These are phyloP conservation scores for Tridacna crocea DNA, from an alignment of 2,888 invertebrate species.

Conservation along the genomic window DNA sequence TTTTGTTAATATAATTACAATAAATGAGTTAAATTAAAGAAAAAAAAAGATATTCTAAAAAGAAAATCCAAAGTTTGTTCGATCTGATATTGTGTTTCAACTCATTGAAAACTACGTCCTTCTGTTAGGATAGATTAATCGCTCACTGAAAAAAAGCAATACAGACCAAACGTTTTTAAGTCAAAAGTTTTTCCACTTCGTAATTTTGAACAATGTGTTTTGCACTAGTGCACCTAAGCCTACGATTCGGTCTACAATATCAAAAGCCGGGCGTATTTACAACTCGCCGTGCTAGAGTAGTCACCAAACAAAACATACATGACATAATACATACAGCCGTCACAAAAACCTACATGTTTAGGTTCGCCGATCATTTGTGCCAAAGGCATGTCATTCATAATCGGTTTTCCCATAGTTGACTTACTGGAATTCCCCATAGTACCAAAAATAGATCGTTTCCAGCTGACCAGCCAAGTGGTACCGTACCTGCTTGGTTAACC, in stretches of 20 bases:
- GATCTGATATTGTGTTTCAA: no score
- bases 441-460: constrained; percentile 43
- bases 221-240: constrained; percentile 6
- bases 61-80: no score
- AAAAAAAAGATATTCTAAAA: no score
- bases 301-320: constrained; percentile 29
- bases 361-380: constrained; percentile 34
- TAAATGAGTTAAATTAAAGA: no score
- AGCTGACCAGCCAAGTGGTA: constrained; percentile 49
- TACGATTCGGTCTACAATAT: background rate
- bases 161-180: background rate
- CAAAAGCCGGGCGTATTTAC: background rate
- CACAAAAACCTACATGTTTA: constrained; percentile 13
- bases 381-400: constrained; percentile 8
- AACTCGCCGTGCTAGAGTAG: constrained; percentile 23
- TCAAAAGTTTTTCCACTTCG: background rate
- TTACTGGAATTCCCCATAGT: constrained; percentile 27
- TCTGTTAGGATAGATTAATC: background rate
- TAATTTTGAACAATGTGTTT: constrained; percentile 20
- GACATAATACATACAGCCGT: background rate
- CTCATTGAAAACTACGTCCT: no score
- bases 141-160: background rate
- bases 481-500: constrained; percentile 25
- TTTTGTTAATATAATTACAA: no score
- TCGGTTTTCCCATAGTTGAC: constrained; percentile 42